These are phyloP conservation scores for Strigamia crassipes DNA, from an alignment of 2,888 invertebrate species.

Conservation along the genomic window DNA sequence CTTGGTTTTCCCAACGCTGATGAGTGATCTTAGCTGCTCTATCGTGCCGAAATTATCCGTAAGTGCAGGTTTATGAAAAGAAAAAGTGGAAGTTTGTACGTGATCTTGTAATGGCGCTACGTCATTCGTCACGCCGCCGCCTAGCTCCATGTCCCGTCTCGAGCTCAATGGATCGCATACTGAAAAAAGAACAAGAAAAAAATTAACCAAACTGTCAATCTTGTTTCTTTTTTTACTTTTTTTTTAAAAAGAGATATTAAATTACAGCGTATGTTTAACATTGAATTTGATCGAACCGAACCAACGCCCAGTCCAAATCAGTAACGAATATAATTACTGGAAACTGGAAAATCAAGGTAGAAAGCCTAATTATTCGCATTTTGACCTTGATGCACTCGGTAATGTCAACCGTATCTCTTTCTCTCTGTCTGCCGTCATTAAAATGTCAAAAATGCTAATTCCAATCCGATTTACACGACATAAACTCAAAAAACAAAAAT, in stretches of 20 bases:
- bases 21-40: neutral
- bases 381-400: neutral
- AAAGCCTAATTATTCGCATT: neutral
- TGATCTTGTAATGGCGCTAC: neutral
- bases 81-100: neutral
- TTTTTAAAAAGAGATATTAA: neutral
- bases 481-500: too few relatives aligned
- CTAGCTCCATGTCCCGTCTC: neutral
- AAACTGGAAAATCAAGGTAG: neutral
- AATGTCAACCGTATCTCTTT: neutral
- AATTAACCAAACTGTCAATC: neutral
- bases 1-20: constrained; percentile 43
- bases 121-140: neutral
- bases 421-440: neutral
- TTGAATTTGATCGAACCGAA: neutral
- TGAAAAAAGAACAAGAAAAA: neutral
- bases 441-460: too few relatives aligned
- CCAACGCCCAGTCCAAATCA: neutral
- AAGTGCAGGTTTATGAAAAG: neutral
- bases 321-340: neutral
- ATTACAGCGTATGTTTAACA: neutral
- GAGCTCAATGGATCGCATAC: constrained; percentile 18
- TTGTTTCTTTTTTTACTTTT: too few relatives aligned
- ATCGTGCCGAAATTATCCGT: constrained; percentile 28
- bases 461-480: too few relatives aligned